Conservation (phyloP, 1,140 invertebrate species). For the Heliconius eleuchia region DNA sequence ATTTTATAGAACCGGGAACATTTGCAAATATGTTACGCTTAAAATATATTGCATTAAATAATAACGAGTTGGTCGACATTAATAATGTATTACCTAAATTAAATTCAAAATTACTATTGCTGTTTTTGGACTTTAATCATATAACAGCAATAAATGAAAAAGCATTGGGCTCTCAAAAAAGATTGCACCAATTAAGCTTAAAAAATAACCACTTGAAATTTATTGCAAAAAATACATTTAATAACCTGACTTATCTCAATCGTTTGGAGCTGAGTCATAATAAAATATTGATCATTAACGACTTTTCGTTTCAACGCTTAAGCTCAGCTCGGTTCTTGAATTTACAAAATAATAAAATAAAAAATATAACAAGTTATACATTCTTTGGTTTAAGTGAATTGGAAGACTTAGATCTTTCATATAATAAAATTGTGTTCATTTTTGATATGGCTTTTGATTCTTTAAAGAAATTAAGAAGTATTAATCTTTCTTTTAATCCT, state of each 20-base stretch:
- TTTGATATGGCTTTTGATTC: constrained; percentile 84
- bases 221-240: constrained; percentile 65
- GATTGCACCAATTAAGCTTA: constrained; percentile 61
- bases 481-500: constrained; percentile 87
- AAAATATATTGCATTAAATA: constrained; percentile 65
- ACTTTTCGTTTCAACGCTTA: constrained; percentile 70
- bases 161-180: constrained; percentile 60
- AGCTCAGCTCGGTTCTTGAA: constrained; percentile 65
- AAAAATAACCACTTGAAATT: constrained; percentile 69
- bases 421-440: constrained; percentile 84
- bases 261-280: constrained; percentile 65
- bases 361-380: constrained; percentile 75
- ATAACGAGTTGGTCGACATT: constrained; percentile 66
- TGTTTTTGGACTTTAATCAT: constrained; percentile 64
- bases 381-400: constrained; percentile 87
- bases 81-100: constrained; percentile 65
- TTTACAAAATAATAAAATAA: constrained; percentile 75
- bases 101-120: constrained; percentile 58
- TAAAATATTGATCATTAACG: constrained; percentile 69
- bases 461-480: constrained; percentile 83
- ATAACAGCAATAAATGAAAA: constrained; percentile 59
- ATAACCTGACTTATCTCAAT: constrained; percentile 62
- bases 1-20: constrained; percentile 62
- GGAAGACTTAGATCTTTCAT: constrained; percentile 85
- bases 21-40: constrained; percentile 61